phyloP scores from a whole-genome alignment of 1,140 invertebrate species.

The Bombus haemorrhoidalis region DNA sequence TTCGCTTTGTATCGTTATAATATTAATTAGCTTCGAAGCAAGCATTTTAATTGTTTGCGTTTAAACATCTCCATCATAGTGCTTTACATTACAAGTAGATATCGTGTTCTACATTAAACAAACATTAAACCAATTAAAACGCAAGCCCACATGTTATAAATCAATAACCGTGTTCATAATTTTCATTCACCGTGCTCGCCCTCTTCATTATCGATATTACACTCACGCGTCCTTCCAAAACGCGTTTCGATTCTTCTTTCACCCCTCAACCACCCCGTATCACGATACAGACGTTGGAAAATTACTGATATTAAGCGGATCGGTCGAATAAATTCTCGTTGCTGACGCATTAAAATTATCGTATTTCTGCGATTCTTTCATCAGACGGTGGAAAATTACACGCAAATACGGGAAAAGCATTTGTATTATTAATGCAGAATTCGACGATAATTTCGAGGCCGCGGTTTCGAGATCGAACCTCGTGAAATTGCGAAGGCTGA shows the following conservation, averaged over 20 bases:
- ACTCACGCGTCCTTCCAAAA: neutral
- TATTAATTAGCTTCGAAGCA: neutral
- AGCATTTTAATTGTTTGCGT: neutral
- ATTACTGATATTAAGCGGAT: neutral
- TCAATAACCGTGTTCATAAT: neutral
- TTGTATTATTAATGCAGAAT: neutral
- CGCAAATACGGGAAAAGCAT: neutral
- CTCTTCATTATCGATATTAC: constrained; percentile 5
- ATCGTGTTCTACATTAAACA: neutral
- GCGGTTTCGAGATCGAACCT: constrained; percentile 19
- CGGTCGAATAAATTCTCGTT: neutral
- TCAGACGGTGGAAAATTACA: neutral
- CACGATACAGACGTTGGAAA: neutral
- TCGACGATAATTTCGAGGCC: constrained; percentile 32
- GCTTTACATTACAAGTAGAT: neutral
- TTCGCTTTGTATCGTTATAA: neutral
- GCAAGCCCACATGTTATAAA: neutral
- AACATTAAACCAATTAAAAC: constrained; percentile 15
- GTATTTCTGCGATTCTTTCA: neutral
- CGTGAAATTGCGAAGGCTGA: constrained; percentile 77
- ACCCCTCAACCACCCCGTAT: neutral
- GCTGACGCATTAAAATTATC: neutral
- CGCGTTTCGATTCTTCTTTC: neutral
- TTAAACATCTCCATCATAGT: neutral
- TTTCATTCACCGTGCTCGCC: neutral